Evolutionary conservation across 1,140 invertebrate species (phyloP), one percentile per base, ranked within the genome.

Genomic region (Listronotus bonariensis): DNA sequence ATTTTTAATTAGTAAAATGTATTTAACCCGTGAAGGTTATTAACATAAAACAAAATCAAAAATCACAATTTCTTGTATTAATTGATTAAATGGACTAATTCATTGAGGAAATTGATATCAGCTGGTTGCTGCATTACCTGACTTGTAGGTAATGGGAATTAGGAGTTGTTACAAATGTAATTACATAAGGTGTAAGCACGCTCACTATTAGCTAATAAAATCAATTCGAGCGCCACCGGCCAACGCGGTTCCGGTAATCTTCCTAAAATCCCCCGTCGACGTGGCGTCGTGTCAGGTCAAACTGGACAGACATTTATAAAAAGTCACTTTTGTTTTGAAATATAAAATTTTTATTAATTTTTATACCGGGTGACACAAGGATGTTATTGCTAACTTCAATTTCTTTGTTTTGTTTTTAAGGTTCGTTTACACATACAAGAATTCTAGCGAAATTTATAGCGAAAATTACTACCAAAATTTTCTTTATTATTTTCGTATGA

Each of bases 161-260:
- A 74, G 70, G n/a, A 74, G 68, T 69, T 75, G 71, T 74, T n/a
- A 73, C 72, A 71, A 75, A 74, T 70, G 72, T 74, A 71, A 75
- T 75, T 75, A 75, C 74, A 71, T 74, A 74, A 75, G n/a, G 71
- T 75, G 72, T 75, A 74, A 73, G 69, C 72, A 71, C 70, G 69
- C 72, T 72, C 71, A 73, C 74, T 75, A 75, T 75, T 75, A 75
- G 72, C 74, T 74, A 75, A 75, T 75, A 75, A 73, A 75, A 75
- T 75, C 74, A 72, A 75, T 75, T 67, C 59, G 59, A 54, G 31
- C 9, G 34, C 10, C 18, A 6, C 15, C 7, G 1, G 9, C 20
- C n/a, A n/a, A n/a, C n/a, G n/a, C n/a, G 43, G 43, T 10, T 6
- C n/a, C n/a, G 64, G 71, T 71, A 73, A 71, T 73, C 65, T 71